phyloP scores from a whole-genome alignment of 2,888 invertebrate species.

The Watsonalla binaria region DNA sequence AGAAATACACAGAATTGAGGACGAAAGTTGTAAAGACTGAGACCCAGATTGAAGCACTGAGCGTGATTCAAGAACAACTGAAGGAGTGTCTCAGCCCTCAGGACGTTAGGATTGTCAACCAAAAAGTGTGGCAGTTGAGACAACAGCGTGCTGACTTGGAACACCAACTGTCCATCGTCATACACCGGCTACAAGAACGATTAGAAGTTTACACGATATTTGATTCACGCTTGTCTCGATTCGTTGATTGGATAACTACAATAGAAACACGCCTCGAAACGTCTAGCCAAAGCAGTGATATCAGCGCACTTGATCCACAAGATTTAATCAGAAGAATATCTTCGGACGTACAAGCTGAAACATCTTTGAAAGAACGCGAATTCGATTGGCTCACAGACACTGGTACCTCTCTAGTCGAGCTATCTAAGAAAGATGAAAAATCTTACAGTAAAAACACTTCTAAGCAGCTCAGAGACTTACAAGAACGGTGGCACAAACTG shows the following conservation, averaged over 20 bases:
- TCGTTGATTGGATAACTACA: conserved; percentile 84
- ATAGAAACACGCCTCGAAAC: conserved; percentile 82
- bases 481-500: conserved; percentile 83
- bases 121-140: conserved; percentile 86
- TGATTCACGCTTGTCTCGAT: conserved; percentile 81
- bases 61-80: conserved; percentile 87
- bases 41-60: conserved; percentile 83
- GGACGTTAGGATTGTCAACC: conserved; percentile 89
- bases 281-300: conserved; percentile 70
- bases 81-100: conserved; percentile 91
- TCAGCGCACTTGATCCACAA: conserved; percentile 82
- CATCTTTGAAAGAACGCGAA: conserved; percentile 86
- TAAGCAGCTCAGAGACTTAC: conserved; percentile 79
- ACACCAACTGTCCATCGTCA: conserved; percentile 85
- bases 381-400: conserved; percentile 86
- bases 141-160: conserved; percentile 91
- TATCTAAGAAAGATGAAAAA: conserved; percentile 81
- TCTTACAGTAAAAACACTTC: conserved; percentile 71
- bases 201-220: conserved; percentile 85
- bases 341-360: conserved; percentile 86
- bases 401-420: conserved; percentile 81
- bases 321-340: conserved; percentile 85
- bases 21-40: conserved; percentile 77
- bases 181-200: conserved; percentile 86
- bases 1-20: conserved; percentile 80